Conservation (phyloP, 2,113 vertebrate species). For the Aegotheles bennettii region DNA sequence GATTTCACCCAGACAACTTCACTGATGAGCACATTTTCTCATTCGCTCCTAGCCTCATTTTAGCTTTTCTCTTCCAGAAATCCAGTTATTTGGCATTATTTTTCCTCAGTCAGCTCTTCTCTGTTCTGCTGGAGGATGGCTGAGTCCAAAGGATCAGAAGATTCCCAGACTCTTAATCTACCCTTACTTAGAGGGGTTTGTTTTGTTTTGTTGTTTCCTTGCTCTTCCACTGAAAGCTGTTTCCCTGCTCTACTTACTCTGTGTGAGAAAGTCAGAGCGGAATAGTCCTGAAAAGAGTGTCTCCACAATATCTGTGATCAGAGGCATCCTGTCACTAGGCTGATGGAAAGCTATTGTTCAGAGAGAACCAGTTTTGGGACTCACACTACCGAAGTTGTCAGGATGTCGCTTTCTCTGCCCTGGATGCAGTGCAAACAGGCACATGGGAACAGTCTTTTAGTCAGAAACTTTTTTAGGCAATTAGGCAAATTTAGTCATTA, state of each 20-base stretch:
- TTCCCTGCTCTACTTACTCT: constrained; percentile 41
- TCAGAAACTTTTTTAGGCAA: background rate
- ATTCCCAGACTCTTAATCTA: constrained; percentile 42
- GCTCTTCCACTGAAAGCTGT: constrained; percentile 34
- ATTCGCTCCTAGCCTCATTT: background rate
- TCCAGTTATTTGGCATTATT: constrained; percentile 21
- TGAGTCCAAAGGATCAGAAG: constrained; percentile 41
- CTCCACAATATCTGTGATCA: background rate
- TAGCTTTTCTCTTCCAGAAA: background rate
- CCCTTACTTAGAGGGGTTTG: background rate
- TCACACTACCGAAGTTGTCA: background rate
- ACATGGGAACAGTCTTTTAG: background rate
- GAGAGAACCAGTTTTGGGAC: background rate
- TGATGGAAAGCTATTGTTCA: background rate
- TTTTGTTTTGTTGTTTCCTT: constrained; percentile 42
- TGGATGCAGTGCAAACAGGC: background rate
- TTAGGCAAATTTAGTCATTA: background rate
- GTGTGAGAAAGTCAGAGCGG: constrained; percentile 32
- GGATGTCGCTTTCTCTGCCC: background rate
- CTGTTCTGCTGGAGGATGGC: background rate
- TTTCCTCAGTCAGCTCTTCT: constrained; percentile 23
- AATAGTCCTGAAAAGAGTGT: background rate
- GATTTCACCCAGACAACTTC: background rate
- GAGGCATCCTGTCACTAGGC: background rate
- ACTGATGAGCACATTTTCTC: background rate